Base-by-base conservation (phyloP, 2,888 invertebrate genomes). In the Dicranocentrus wangi region DNA sequence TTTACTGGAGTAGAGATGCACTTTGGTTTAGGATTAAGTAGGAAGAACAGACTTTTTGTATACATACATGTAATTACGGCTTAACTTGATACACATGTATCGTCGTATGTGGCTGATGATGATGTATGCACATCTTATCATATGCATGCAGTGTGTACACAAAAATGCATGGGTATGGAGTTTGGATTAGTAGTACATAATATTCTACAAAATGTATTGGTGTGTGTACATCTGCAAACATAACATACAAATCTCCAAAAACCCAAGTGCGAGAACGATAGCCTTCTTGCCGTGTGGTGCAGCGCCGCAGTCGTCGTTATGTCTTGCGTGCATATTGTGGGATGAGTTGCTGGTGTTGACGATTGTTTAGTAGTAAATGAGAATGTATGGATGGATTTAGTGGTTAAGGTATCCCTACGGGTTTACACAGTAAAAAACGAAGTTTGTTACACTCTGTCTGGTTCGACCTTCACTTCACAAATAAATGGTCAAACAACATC, bases 391-490 rank as follows among this genome's bases (percentile, higher is more conserved):
- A 71, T 71, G 71, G 25, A 39, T 27, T 68, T 53, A 63, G 55
- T 75, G 42, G 65, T 58, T 19, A 58, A 66, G 55, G 55, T 71
- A 63, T 63, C 61, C 63, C 47, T 25, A 39, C 28, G 39, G 21
- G 5, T 23, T 28, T 21, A 7, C 27, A 21, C 19, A 21, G 21
- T 7, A 21, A 55, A 63, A 53, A 53, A 7, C 55, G 27, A 76
- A 78, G 77, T 78, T 78, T 78, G 77, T 78, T 78, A 78, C 77
- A 78, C 77, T 78, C 77, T 78, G 63, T 47, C 77, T 63, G 66
- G 66, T 80, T 79, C 85, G 84, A 85, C 85, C 84, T 85, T 84
- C 85, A 84, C 82, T 85, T 85, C 80, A 83, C 84, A 84, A 84
- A 85, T 83, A 80, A 76, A 76, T 81, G 81, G 76, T 63, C 51